Evolutionary conservation across 2,888 invertebrate genomes (phyloP), one percentile per base, ranked within the genome.

Genomic region (Margaritifera margaritifera): DNA sequence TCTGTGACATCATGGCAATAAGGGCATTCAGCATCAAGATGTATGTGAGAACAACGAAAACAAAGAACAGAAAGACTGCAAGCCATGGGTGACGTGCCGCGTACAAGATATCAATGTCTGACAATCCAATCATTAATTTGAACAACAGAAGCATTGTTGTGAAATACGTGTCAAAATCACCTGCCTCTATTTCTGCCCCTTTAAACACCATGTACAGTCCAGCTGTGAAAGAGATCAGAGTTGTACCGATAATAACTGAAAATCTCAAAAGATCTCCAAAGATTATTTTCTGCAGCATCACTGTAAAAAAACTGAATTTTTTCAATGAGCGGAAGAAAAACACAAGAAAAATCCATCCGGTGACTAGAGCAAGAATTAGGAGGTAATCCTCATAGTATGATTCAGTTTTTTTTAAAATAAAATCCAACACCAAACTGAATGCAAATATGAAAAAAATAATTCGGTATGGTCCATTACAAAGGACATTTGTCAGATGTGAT

Each of bases 1-100:
- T 84, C 69, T 82, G 81, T 62, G 85, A 82, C 82, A 85, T 82
- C 83, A 85, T 82, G 11, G 85, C 85, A 27, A 85, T 84, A 42
- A 85, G 77, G 0, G 83, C 79, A 72, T 85, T 85, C 19, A 85
- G 66, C 80, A 83, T 76, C 1, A 85, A 71, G 0, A 85, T 72
- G 66, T 83, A 83, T 15, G 82, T 82, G 4, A 85, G 69, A 42
- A 42, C 8, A 85, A 63, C 0, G 78, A 77, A 64, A 82, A 84
- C 19, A 77, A 82, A 69, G 64, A 80, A 85, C 20, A 85, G 74
- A 0, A 74, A 69, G 18, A 77, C 71, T 6, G 81, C 80, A 66
- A 82, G 60, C 80, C 84, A 81, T 18, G 83, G 81, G 15, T 77
- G 71, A 4, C 78, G 64, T 11, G 83, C 81, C 22, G 75, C 62